A percentile compares a stretch with the other conserved stretches of the same genome.
These are phyloP conservation scores for Drosophila pseudoobscura DNA, from an alignment of 1,140 invertebrate species.

Conservation along the genomic window DNA sequence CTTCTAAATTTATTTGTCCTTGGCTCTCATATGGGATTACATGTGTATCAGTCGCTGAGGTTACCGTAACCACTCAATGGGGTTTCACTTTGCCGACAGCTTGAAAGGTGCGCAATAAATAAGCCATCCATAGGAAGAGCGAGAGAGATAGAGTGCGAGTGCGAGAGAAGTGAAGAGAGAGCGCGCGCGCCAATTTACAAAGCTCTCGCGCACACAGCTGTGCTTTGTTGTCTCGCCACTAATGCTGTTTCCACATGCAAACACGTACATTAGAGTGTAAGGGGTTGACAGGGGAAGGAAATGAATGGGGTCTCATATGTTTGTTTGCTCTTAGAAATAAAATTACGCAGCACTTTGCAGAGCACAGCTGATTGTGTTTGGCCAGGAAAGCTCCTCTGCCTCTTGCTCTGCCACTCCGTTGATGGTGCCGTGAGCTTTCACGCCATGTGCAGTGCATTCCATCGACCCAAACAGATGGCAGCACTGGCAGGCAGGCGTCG, in stretches of 20 bases:
- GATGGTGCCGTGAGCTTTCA: conserved; percentile 16
- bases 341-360: conserved; percentile 39
- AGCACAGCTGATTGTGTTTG: conserved; percentile 47
- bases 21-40: conserved; percentile 40
- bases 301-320: conserved; percentile 34
- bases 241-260: not conserved
- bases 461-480: conserved; percentile 37
- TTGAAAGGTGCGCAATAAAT: conserved; percentile 74
- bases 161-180: not conserved
- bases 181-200: conserved; percentile 28
- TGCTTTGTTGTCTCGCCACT: conserved; percentile 53
- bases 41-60: conserved; percentile 19
- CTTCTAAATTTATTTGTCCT: conserved; percentile 35
- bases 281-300: conserved; percentile 11
- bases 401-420: no score
- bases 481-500: conserved; percentile 1
- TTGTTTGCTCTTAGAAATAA: conserved; percentile 39
- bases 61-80: conserved; percentile 30
- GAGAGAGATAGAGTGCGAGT: not conserved
- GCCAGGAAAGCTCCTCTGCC: conserved; percentile 26
- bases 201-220: conserved; percentile 60
- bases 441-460: conserved; percentile 28
- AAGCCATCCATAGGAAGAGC: conserved; percentile 15
- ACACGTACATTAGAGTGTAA: conserved; percentile 30
- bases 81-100: conserved; percentile 63